These are phyloP conservation scores for Leguminivora glycinivorella DNA, from an alignment of 1,140 invertebrate genomes.

Conservation along the genomic window DNA sequence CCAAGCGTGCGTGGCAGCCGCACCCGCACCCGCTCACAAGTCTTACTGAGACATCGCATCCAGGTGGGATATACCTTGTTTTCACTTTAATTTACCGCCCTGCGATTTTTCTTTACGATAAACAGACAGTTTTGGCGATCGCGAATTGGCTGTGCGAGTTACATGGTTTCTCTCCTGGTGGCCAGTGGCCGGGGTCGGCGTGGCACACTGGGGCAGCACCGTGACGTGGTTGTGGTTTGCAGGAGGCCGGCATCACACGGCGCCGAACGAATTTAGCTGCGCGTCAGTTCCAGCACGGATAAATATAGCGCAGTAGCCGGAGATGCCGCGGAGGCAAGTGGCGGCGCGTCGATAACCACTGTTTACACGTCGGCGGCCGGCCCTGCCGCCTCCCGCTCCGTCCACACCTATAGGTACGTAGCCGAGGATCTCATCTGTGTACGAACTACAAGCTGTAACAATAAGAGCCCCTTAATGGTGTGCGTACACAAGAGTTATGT, in stretches of 20 bases:
- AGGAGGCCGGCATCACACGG: conserved; percentile 70
- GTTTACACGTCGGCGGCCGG: conserved; percentile 75
- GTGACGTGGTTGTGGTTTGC: conserved; percentile 76
- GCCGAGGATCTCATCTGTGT: conserved; percentile 58
- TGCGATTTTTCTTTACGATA: conserved; percentile 48
- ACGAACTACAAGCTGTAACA: conserved; percentile 51
- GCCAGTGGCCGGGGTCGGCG: conserved; percentile 48
- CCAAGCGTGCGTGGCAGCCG: conserved; percentile 74
- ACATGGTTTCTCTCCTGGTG: conserved; percentile 48
- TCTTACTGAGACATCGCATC: conserved; percentile 67
- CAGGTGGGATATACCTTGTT: conserved; percentile 56
- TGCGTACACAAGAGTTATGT: conserved; percentile 33
- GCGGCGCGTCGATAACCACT: conserved; percentile 73
- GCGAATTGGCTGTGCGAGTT: conserved; percentile 70
- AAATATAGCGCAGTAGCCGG: conserved; percentile 73
- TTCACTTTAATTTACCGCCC: conserved; percentile 39
- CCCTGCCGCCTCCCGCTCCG: conserved; percentile 71
- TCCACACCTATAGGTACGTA: conserved; percentile 72
- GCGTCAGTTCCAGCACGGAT: conserved; percentile 72
- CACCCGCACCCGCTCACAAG: conserved; percentile 68
- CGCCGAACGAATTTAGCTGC: conserved; percentile 74
- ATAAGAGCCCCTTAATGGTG: conserved; percentile 46
- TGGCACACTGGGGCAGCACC: conserved; percentile 44
- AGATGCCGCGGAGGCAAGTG: conserved; percentile 68
- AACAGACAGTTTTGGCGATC: conserved; percentile 40